Conservation (phyloP, 2,113 vertebrate genomes). For the Cariama cristata region DNA sequence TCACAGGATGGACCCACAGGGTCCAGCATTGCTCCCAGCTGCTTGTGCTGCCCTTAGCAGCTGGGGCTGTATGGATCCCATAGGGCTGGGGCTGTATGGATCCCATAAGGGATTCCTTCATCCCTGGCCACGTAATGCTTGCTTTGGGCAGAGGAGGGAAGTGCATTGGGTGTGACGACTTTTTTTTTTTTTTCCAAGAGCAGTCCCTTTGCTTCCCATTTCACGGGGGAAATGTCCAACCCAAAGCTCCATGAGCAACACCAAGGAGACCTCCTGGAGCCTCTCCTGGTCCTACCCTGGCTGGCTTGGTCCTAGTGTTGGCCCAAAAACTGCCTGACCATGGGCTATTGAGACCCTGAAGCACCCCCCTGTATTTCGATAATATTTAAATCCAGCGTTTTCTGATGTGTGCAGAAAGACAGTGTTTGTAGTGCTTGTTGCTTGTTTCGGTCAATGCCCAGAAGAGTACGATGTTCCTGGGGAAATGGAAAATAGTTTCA, state of each 20-base stretch:
- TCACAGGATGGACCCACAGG: accelerated
- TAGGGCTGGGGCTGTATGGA: neutral
- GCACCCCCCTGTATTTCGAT: neutral
- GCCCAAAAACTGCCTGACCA: neutral
- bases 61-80: accelerated
- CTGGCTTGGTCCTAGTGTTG: neutral
- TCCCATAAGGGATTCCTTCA: neutral
- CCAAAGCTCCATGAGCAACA: neutral
- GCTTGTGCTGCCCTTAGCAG: neutral
- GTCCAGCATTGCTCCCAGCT: neutral
- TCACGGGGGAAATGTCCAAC: neutral
- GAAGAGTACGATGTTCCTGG: neutral
- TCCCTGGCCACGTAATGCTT: accelerated
- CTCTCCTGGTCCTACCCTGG: neutral
- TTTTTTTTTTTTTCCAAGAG: neutral
- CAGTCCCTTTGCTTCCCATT: neutral
- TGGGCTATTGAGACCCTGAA: neutral
- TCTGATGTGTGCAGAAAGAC: neutral
- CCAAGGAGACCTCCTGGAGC: neutral
- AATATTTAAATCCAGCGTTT: neutral
- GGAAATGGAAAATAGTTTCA: neutral
- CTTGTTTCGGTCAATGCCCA: neutral
- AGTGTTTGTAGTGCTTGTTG: neutral
- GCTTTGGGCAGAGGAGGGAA: neutral
- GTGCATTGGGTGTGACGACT: too few species aligned